Evolutionary conservation across 2,113 vertebrate genomes (phyloP).

Genomic region (Ageneiosus marmoratus): DNA sequence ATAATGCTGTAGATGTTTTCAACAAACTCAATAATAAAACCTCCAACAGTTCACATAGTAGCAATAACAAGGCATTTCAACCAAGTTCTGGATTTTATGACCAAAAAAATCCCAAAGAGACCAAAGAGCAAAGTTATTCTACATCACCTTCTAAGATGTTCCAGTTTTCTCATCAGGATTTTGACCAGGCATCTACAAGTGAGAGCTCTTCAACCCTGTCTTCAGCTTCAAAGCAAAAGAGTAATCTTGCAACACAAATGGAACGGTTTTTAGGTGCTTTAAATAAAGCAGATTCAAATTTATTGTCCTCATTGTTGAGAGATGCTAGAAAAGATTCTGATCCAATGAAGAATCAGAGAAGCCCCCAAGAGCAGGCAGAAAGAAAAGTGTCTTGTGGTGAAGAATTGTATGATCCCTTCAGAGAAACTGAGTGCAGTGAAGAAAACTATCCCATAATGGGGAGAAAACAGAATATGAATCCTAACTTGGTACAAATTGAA

Average conservation of each 20-base stretch:
- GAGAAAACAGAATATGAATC: background rate
- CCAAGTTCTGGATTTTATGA: conserved; percentile 20
- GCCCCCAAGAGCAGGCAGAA: conserved; percentile 53
- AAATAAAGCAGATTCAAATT: conserved; percentile 66
- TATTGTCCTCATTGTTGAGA: conserved; percentile 59
- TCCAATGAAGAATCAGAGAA: conserved; percentile 32
- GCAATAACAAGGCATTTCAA: background rate
- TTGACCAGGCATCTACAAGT: background rate
- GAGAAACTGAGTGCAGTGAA: too few species aligned
- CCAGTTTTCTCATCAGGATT: background rate
- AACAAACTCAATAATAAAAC: conserved; percentile 16
- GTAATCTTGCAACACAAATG: conserved; percentile 69
- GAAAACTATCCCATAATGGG: background rate
- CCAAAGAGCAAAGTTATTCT: conserved; percentile 27
- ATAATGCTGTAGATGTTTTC: conserved; percentile 23
- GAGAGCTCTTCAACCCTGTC: conserved; percentile 9
- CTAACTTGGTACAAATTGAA: background rate
- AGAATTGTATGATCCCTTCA: too few species aligned
- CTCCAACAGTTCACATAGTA: background rate
- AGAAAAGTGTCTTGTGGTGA: too few species aligned
- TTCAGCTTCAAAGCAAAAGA: conserved; percentile 53
- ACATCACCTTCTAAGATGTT: background rate
- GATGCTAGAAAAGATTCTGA: conserved; percentile 60
- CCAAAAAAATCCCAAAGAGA: conserved; percentile 12
- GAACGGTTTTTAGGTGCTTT: conserved; percentile 83